Evolutionary conservation across 1,140 invertebrate species (phyloP).

Genomic region (Calephelis virginiensis): DNA sequence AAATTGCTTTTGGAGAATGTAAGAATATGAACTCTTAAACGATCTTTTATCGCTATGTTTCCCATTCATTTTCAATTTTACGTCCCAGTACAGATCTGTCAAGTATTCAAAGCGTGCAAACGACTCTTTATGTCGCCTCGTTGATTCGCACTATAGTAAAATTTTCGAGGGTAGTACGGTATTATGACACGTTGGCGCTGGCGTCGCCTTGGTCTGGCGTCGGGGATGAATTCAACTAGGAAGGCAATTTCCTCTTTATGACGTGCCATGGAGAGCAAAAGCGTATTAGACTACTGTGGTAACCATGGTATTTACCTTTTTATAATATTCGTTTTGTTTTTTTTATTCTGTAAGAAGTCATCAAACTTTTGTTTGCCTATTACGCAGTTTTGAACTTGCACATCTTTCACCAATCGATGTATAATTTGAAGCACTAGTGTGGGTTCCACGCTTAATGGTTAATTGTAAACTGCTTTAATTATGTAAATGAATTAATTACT

Average conservation of each 20-base stretch:
- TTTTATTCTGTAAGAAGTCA: background rate
- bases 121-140: constrained; percentile 44
- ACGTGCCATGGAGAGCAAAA: constrained; percentile 50
- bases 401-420: too few species aligned
- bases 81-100: constrained; percentile 20
- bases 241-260: constrained; percentile 72
- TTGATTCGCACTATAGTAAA: constrained; percentile 49
- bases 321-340: background rate
- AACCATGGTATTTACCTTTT: constrained; percentile 33
- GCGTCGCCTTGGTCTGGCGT: constrained; percentile 27
- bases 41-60: constrained; percentile 4
- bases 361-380: too few species aligned
- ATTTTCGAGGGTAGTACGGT: constrained; percentile 61
- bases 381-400: too few species aligned
- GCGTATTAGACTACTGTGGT: constrained; percentile 46
- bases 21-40: background rate
- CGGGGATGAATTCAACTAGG: constrained; percentile 68
- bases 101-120: constrained; percentile 36
- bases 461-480: too few species aligned
- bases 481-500: too few species aligned
- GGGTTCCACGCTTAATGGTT: too few species aligned
- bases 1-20: background rate
- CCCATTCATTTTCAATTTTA: constrained; percentile 14
- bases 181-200: constrained; percentile 48
- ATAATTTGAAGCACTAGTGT: too few species aligned